A percentile compares a stretch with the other conserved stretches of the same genome.
These are phyloP conservation scores for Gobio occitaniae DNA, from an alignment of 2,797 vertebrate species.

Conservation along the genomic window DNA sequence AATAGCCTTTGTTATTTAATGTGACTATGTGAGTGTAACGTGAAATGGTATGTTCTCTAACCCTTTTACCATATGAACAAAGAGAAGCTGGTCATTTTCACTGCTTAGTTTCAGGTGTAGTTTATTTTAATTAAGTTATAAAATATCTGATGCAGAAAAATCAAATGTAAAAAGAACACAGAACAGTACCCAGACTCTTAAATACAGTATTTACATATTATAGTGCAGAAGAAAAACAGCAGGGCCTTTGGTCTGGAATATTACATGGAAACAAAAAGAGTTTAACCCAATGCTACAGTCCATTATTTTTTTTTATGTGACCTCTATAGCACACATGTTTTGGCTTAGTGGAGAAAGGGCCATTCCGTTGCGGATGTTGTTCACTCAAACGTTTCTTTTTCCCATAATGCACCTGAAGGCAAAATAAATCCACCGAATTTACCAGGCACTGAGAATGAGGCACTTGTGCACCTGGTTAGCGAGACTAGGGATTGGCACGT, in stretches of 20 bases:
- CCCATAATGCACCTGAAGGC: slow-evolving; percentile 78
- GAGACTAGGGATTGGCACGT: slow-evolving; percentile 76
- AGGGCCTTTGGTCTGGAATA: slow-evolving; percentile 73
- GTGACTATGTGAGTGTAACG: not conserved
- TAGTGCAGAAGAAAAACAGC: slow-evolving; percentile 67
- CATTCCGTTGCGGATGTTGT: slow-evolving; percentile 50
- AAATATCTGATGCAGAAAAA: slow-evolving; percentile 74
- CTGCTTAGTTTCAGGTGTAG: slow-evolving; percentile 21
- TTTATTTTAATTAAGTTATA: slow-evolving; percentile 74
- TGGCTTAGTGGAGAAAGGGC: slow-evolving; percentile 61
- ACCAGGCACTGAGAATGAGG: slow-evolving; percentile 86
- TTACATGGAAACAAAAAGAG: slow-evolving; percentile 66
- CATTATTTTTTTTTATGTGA: slow-evolving; percentile 62
- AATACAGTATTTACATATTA: slow-evolving; percentile 71
- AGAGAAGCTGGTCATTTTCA: not conserved
- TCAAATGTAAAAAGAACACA: slow-evolving; percentile 72
- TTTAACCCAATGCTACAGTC: slow-evolving; percentile 64
- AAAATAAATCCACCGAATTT: slow-evolving; percentile 71
- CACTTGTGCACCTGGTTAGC: slow-evolving; percentile 84
- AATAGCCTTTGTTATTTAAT: not conserved
- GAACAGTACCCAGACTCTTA: slow-evolving; percentile 65
- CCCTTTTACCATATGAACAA: not conserved
- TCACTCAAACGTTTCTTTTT: slow-evolving; percentile 59
- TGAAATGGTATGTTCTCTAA: not conserved
- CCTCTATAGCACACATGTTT: slow-evolving; percentile 57